phyloP scores from a whole-genome alignment of 2,888 invertebrate genomes.

The Chymomyza fuscimana region DNA sequence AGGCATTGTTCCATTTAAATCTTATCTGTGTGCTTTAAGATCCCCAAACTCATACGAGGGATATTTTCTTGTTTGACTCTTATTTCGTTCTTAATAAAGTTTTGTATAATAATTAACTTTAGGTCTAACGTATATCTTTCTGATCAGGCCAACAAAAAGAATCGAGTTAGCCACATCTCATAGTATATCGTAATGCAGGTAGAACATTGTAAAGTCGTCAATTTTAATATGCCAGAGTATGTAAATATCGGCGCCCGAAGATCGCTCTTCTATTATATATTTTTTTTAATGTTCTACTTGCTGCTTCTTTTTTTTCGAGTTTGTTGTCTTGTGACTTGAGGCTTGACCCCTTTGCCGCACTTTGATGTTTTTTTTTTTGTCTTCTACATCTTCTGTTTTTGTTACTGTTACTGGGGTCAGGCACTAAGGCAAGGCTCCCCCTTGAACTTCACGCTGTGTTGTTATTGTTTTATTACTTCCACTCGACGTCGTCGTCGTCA shows the following conservation, averaged over 20 bases:
- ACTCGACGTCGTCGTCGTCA: constrained; percentile 9
- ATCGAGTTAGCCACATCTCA: too few species aligned
- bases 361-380: constrained; percentile 53
- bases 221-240: background rate
- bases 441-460: constrained; percentile 66
- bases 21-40: too few species aligned
- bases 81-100: too few species aligned
- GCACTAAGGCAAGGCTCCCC: constrained; percentile 32
- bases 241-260: background rate
- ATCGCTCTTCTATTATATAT: background rate
- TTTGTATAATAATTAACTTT: too few species aligned
- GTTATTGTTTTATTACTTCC: constrained; percentile 21
- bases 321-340: constrained; percentile 60
- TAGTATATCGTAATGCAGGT: too few species aligned
- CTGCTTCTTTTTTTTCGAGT: background rate
- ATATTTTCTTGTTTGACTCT: too few species aligned
- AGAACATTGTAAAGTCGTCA: too few species aligned
- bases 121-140: too few species aligned
- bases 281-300: background rate
- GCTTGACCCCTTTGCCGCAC: constrained; percentile 66
- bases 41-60: too few species aligned
- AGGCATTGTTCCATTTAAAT: too few species aligned
- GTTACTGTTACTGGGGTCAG: constrained; percentile 64
- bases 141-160: too few species aligned
- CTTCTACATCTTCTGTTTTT: background rate